Percentiles rank a stretch among this genome's conserved stretches.
Evolutionary conservation across 1,140 invertebrate genomes (phyloP).

Genomic region (Cydia strobilella): DNA sequence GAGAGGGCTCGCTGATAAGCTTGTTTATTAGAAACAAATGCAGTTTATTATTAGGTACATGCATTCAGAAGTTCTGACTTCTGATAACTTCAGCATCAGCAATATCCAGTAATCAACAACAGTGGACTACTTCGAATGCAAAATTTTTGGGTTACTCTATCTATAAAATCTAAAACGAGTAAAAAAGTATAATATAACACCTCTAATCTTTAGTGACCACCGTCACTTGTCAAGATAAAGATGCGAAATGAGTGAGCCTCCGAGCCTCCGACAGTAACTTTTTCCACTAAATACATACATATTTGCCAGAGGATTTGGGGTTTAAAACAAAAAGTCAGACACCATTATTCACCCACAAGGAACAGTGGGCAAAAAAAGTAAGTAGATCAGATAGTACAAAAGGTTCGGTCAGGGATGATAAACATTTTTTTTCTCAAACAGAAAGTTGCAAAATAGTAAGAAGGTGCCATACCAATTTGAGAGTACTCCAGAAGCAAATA

Average conservation of each 20-base stretch:
- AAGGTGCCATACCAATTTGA: constrained; percentile 32
- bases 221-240: constrained; percentile 57
- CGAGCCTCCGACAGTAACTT: constrained; percentile 51
- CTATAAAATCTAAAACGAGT: constrained; percentile 49
- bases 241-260: constrained; percentile 35
- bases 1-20: no score
- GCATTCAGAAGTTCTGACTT: no score
- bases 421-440: constrained; percentile 56
- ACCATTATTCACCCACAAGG: constrained; percentile 53
- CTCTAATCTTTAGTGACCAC: constrained; percentile 59
- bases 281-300: constrained; percentile 51
- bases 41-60: no score
- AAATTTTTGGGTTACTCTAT: neutral
- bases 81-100: no score
- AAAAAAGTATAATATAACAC: constrained; percentile 56
- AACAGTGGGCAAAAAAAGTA: constrained; percentile 69
- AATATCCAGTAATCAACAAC: no score
- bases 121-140: no score
- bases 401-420: constrained; percentile 63
- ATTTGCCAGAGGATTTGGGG: constrained; percentile 59
- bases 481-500: constrained; percentile 33
- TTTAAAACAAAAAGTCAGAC: constrained; percentile 73
- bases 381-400: constrained; percentile 76
- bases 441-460: constrained; percentile 41
- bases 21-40: no score